Evolutionary conservation across 2,888 invertebrate genomes (phyloP), one percentile per base, ranked within the genome.

Genomic region (Plebejus argus): DNA sequence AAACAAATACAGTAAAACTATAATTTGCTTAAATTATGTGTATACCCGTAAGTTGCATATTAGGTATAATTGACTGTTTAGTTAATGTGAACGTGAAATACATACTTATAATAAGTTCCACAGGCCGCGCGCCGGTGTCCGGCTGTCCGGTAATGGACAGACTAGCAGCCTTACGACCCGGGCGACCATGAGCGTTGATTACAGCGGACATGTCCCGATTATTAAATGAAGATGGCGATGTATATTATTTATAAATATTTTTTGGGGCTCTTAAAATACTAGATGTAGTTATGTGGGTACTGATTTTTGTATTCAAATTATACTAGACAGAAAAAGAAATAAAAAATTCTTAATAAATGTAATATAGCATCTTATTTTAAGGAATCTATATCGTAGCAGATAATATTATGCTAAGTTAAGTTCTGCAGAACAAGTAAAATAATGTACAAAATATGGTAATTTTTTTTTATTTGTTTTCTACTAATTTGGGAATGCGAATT

Each of bases 101-200:
- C n/a, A n/a, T n/a, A n/a, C n/a, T n/a, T n/a, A n/a, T n/a, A n/a
- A n/a, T 72, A 45, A 72, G 45, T n/a, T 39, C 20, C 35, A 35
- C 45, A 45, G 23, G 72, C 45, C 20, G 72, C 35, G 35, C 70
- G n/a, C n/a, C n/a, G n/a, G n/a, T n/a, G n/a, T n/a, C n/a, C n/a
- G n/a, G n/a, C n/a, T 45, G 45, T 20, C 72, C 39, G 18, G 23
- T 45, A 72, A 72, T 66, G 66, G 66, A 61, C 3, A 20, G n/a
- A 70, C n/a, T 20, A 72, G 39, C 39, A n/a, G 45, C 72, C 23
- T 72, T 45, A 45, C 39, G 12, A 45, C 71, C 18, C 8, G 39
- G 72, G 72, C 20, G 20, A 39, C 72, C 45, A 4, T 45, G 5
- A 12, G 8, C 12, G 2, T 3, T 4, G 71, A 12, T 4, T 72